A percentile compares a stretch with the other conserved stretches of the same genome.
These are phyloP conservation scores for Sus scrofa DNA, from an alignment of 2,113 vertebrate species.

Conservation along the genomic window DNA sequence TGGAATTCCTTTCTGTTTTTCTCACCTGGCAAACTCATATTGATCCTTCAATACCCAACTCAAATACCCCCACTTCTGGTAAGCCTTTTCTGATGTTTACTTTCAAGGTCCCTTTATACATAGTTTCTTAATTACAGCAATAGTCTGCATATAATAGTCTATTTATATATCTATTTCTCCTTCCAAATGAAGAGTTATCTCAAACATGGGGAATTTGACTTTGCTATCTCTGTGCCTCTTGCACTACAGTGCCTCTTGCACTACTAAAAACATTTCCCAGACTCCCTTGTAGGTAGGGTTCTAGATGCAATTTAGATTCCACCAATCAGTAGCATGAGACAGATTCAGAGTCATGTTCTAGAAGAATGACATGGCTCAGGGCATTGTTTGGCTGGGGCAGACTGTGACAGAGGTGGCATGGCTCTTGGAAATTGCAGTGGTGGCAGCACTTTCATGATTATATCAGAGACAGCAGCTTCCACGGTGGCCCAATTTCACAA, in stretches of 20 bases:
- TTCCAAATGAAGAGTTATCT: background rate
- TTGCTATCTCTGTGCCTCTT: background rate
- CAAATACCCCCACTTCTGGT: background rate
- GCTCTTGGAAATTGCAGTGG: background rate
- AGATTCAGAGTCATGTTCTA: background rate
- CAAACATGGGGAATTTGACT: background rate
- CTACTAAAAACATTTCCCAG: conserved; percentile 55
- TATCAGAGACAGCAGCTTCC: background rate
- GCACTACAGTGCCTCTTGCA: background rate
- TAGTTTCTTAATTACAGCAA: background rate
- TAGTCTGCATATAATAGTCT: background rate
- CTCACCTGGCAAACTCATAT: conserved; percentile 2
- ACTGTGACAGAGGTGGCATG: background rate
- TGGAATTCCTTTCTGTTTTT: background rate
- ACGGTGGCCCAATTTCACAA: background rate
- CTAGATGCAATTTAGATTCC: background rate
- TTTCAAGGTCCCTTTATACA: background rate
- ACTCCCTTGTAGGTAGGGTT: conserved; percentile 28
- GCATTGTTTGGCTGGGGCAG: background rate
- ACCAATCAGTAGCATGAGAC: background rate
- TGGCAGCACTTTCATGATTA: background rate
- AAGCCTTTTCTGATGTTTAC: background rate
- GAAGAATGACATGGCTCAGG: background rate
- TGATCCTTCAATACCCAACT: background rate
- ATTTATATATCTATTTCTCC: background rate